A percentile compares a stretch with the other conserved stretches of the same genome.
These are phyloP conservation scores for Acrocephalus arundinaceus DNA, from an alignment of 2,113 vertebrate species.

Conservation along the genomic window DNA sequence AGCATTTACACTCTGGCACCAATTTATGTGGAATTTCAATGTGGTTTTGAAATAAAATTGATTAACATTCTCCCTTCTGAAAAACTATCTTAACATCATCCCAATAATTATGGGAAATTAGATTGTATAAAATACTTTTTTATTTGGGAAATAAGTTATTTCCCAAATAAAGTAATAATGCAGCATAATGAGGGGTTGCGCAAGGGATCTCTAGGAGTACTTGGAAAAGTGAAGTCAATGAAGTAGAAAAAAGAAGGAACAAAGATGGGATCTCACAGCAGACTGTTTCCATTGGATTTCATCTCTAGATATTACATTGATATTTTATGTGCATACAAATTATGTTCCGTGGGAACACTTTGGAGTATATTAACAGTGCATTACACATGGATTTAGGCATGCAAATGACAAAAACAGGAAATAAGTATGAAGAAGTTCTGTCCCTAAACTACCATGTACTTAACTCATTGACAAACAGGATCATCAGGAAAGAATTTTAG, in stretches of 20 bases:
- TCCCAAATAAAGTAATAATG: slow-evolving; percentile 49
- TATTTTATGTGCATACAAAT: slow-evolving; percentile 64
- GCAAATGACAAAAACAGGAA: slow-evolving; percentile 34
- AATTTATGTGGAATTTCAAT: slow-evolving; percentile 39
- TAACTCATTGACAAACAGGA: slow-evolving; percentile 25
- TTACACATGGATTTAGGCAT: slow-evolving; percentile 22
- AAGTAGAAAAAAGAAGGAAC: slow-evolving; percentile 64
- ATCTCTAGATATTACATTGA: slow-evolving; percentile 43
- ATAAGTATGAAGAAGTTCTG: background rate
- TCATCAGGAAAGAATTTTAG: background rate
- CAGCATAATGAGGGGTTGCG: slow-evolving; percentile 38
- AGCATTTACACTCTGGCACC: slow-evolving; percentile 19
- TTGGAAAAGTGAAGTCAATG: slow-evolving; percentile 52
- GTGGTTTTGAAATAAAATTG: slow-evolving; percentile 19
- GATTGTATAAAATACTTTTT: slow-evolving; percentile 11
- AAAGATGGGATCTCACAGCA: slow-evolving; percentile 59
- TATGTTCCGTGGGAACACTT: slow-evolving; percentile 38
- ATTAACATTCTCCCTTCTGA: slow-evolving; percentile 31
- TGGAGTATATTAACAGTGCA: slow-evolving; percentile 28
- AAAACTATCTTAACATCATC: background rate
- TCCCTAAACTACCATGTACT: slow-evolving; percentile 16
- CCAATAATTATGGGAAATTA: slow-evolving; percentile 22
- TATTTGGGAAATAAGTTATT: background rate
- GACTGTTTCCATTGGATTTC: slow-evolving; percentile 56
- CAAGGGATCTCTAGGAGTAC: slow-evolving; percentile 33